Conservation (phyloP, 2,888 invertebrate genomes). For the Galerucella calmariensis region DNA sequence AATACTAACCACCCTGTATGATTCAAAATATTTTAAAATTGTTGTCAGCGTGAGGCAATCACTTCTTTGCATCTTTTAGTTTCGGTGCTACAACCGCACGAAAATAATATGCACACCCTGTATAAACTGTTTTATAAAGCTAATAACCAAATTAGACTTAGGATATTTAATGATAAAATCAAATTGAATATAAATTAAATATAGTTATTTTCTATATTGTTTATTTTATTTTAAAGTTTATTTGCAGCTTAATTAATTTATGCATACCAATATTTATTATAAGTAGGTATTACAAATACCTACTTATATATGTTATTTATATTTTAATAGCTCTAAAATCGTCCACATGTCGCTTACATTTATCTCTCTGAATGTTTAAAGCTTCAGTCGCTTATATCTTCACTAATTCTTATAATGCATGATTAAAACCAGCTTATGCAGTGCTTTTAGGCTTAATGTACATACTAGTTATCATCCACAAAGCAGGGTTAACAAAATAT, state of each 20-base stretch:
- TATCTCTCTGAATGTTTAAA: not conserved
- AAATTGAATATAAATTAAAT: too few species aligned
- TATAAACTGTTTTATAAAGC: not conserved
- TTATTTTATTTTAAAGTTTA: not conserved
- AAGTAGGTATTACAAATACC: too few species aligned
- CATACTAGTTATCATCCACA: slow-evolving; percentile 21
- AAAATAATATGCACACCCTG: too few species aligned
- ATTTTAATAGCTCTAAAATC: slow-evolving; percentile 5
- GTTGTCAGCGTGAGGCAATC: too few species aligned
- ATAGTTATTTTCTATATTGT: not conserved
- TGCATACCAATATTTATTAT: not conserved
- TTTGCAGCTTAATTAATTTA: not conserved
- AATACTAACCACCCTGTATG: too few species aligned
- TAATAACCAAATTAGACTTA: not conserved
- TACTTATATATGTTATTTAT: not conserved
- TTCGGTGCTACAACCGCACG: too few species aligned
- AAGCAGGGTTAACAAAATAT: not conserved
- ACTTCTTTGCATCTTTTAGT: too few species aligned
- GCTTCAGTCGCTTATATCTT: not conserved
- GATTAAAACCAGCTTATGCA: slow-evolving; percentile 31
- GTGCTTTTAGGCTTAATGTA: slow-evolving; percentile 40
- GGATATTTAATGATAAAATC: not conserved
- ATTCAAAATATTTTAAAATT: too few species aligned
- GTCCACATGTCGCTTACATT: not conserved
- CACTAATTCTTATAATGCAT: slow-evolving; percentile 35